Percentiles rank a stretch among this genome's conserved stretches.
Evolutionary conservation across 2,797 vertebrate genomes (phyloP).

Genomic region (Acanthurus lineatus): DNA sequence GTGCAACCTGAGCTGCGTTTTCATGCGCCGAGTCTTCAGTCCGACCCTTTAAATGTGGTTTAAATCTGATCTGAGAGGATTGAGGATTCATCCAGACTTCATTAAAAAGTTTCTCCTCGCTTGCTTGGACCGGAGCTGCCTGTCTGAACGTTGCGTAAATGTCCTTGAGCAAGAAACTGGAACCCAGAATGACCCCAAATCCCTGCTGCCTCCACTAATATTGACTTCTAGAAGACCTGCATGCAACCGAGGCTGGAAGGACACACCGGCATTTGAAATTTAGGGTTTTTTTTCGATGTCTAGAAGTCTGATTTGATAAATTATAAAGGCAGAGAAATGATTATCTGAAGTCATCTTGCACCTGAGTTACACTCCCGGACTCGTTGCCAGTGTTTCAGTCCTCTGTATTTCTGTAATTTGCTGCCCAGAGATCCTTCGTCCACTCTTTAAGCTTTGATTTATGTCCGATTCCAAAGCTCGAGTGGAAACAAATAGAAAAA

Average conservation of each 20-base stretch:
- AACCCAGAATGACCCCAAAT: constrained; percentile 34
- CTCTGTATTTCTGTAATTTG: constrained; percentile 14
- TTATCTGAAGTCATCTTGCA: constrained; percentile 21
- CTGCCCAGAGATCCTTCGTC: constrained; percentile 55
- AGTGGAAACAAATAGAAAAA: constrained; percentile 41
- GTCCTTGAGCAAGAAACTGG: constrained; percentile 47
- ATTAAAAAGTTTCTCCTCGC: constrained; percentile 23
- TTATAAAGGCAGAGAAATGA: constrained; percentile 10
- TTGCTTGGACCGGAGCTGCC: constrained; percentile 19
- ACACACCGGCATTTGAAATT: not conserved
- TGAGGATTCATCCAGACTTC: constrained; percentile 33
- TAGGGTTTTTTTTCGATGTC: not conserved
- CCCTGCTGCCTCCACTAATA: constrained; percentile 17
- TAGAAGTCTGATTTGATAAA: constrained; percentile 11
- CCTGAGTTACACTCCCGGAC: constrained; percentile 13
- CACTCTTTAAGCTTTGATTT: constrained; percentile 53
- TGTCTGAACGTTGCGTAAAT: constrained; percentile 36
- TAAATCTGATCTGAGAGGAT: constrained; percentile 29
- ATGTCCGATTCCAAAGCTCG: constrained; percentile 24
- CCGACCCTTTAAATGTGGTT: constrained; percentile 24
- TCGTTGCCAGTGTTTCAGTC: constrained; percentile 31
- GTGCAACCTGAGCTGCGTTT: not conserved
- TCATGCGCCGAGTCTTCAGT: not conserved
- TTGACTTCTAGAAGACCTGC: constrained; percentile 11
- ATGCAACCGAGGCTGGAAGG: constrained; percentile 2